Percentiles rank a stretch among this genome's conserved stretches.
phyloP scores from a whole-genome alignment of 2,113 vertebrate species.

The Nesoenas mayeri region DNA sequence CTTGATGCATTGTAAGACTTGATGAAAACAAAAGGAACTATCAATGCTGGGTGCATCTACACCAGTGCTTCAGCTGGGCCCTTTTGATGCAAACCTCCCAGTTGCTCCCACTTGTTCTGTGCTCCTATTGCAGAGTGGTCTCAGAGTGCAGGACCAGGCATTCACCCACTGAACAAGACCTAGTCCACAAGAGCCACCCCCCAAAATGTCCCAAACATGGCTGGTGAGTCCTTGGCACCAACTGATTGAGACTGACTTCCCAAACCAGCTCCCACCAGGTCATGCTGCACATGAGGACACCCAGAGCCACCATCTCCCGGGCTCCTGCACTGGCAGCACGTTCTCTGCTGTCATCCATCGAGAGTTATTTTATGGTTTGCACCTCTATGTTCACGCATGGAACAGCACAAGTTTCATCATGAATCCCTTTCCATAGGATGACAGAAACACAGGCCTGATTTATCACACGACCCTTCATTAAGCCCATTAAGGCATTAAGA shows the following conservation, averaged over 20 bases:
- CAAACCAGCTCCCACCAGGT: neutral
- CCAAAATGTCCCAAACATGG: neutral
- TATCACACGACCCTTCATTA: neutral
- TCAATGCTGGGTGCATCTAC: neutral
- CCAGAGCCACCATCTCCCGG: neutral
- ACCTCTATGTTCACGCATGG: neutral
- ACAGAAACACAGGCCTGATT: neutral
- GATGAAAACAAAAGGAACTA: neutral
- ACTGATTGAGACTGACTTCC: neutral
- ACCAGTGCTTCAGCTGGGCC: neutral
- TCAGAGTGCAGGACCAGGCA: neutral
- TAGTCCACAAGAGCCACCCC: neutral
- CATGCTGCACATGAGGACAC: neutral
- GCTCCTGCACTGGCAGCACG: neutral
- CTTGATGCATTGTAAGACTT: neutral
- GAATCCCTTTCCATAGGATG: neutral
- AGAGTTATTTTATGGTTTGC: neutral
- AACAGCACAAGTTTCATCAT: rapidly evolving
- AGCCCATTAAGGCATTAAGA: neutral
- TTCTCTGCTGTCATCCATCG: neutral
- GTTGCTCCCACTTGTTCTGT: neutral
- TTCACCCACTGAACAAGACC: neutral
- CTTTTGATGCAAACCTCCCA: neutral
- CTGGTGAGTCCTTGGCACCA: neutral
- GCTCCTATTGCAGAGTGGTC: neutral